These are phyloP conservation scores for Danionella dracula DNA, from an alignment of 2,797 vertebrate species.

Conservation along the genomic window DNA sequence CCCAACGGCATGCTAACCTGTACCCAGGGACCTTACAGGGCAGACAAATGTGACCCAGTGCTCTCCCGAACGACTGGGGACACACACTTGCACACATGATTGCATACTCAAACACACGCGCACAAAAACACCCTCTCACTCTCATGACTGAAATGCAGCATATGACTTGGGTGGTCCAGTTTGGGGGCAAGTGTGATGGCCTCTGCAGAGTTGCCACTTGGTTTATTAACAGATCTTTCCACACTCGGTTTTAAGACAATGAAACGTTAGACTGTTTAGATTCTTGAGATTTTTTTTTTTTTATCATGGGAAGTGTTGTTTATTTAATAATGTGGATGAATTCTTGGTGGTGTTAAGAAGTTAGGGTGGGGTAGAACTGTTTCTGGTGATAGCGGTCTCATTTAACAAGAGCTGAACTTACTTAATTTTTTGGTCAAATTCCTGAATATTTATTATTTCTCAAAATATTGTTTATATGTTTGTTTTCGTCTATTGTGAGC, in stretches of 20 bases:
- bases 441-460: too few relatives aligned
- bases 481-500: too few relatives aligned
- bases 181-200: constrained; percentile 7
- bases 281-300: background rate
- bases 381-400: too few relatives aligned
- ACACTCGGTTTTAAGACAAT: background rate
- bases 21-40: constrained; percentile 21
- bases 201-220: background rate
- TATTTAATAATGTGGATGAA: background rate
- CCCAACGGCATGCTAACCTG: constrained; percentile 59
- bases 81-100: constrained; percentile 9
- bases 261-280: background rate
- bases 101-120: constrained; percentile 9
- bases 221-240: background rate
- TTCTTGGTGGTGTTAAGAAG: background rate
- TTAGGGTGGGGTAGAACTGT: too few relatives aligned
- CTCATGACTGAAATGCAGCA: constrained; percentile 30
- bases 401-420: too few relatives aligned
- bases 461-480: too few relatives aligned
- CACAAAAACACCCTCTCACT: constrained; percentile 10
- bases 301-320: background rate
- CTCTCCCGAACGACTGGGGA: constrained; percentile 9
- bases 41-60: constrained; percentile 28
- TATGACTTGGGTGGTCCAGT: constrained; percentile 33
- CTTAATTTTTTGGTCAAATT: too few relatives aligned